Conservation (phyloP, 2,797 vertebrate genomes). For the Microctenopoma lineatum region DNA sequence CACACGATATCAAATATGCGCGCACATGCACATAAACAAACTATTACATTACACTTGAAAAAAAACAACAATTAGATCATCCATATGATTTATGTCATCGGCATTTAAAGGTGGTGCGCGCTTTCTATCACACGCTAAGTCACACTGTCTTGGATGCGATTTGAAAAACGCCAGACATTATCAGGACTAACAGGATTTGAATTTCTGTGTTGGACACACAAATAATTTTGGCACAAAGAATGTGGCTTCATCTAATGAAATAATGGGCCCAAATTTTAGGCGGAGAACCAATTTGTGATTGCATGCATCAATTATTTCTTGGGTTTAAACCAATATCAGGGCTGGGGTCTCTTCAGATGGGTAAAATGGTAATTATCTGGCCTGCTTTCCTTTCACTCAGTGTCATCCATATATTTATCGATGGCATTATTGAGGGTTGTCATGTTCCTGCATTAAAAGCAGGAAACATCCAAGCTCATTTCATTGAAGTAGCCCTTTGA, state of each 20-base stretch:
- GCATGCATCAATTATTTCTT: constrained; percentile 87
- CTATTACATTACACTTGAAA: constrained; percentile 14
- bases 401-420: constrained; percentile 73
- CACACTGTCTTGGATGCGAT: constrained; percentile 66
- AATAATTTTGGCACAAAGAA: constrained; percentile 83
- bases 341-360: constrained; percentile 78
- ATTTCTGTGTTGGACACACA: constrained; percentile 84
- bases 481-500: constrained; percentile 37
- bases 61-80: constrained; percentile 32
- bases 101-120: constrained; percentile 58
- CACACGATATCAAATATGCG: constrained; percentile 45
- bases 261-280: constrained; percentile 86
- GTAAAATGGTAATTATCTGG: constrained; percentile 82
- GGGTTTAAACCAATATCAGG: constrained; percentile 83
- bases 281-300: constrained; percentile 87
- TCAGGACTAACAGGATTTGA: constrained; percentile 83
- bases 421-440: constrained; percentile 55
- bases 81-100: constrained; percentile 54
- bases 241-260: constrained; percentile 85
- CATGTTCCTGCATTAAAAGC: constrained; percentile 44
- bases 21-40: constrained; percentile 46
- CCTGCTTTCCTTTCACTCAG: constrained; percentile 45
- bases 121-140: constrained; percentile 63
- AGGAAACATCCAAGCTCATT: constrained; percentile 27
- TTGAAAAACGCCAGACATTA: constrained; percentile 69